A percentile compares a stretch with the other conserved stretches of the same genome.
These are phyloP conservation scores for Idris sp. DNA, from an alignment of 1,140 invertebrate species.

Conservation along the genomic window DNA sequence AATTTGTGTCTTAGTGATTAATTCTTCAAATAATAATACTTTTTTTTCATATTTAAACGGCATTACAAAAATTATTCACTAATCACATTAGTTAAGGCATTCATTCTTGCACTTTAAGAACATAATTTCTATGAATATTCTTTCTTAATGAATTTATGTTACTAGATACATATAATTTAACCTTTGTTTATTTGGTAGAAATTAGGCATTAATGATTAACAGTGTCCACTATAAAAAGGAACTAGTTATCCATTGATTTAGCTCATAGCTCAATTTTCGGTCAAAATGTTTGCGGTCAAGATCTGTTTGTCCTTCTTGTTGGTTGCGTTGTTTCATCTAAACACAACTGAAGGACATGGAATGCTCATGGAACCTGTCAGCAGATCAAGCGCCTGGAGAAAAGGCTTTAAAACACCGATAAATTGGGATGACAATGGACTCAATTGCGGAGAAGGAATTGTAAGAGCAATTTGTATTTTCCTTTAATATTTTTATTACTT, in stretches of 20 bases:
- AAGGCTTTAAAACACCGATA: conserved; percentile 84
- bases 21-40: conserved; percentile 1
- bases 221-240: conserved; percentile 7
- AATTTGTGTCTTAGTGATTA: conserved; percentile 28
- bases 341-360: conserved; percentile 79
- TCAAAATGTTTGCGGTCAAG: conserved; percentile 25
- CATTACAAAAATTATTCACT: conserved; percentile 1
- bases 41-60: not conserved
- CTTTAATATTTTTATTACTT: not conserved
- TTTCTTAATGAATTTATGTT: conserved; percentile 12
- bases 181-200: conserved; percentile 11
- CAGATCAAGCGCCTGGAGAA: conserved; percentile 83
- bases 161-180: conserved; percentile 21
- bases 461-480: conserved; percentile 25
- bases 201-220: conserved; percentile 14
- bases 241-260: not conserved
- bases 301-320: conserved; percentile 6
- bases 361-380: conserved; percentile 83
- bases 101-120: conserved; percentile 1
- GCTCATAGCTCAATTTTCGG: conserved; percentile 6
- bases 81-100: conserved; percentile 7
- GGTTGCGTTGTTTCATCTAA: conserved; percentile 4
- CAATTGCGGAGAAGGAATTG: conserved; percentile 81
- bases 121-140: conserved; percentile 9
- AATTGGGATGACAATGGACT: conserved; percentile 84